These are phyloP conservation scores for Polypterus senegalus DNA, from an alignment of 2,113 vertebrate genomes.

Conservation along the genomic window DNA sequence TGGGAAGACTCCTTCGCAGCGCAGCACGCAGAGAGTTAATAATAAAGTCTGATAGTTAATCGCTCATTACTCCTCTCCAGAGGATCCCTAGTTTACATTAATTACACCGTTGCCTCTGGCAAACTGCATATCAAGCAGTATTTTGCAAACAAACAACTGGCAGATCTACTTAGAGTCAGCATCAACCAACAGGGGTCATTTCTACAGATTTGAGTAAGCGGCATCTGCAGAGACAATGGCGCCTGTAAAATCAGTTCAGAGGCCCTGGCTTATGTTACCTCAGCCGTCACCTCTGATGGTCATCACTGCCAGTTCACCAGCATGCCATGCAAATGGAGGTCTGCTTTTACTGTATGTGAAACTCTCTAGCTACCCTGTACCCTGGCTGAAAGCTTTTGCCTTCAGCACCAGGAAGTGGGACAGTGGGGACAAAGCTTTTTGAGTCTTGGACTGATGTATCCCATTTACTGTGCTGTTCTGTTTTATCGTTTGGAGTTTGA, in stretches of 20 bases:
- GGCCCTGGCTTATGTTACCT: too few relatives aligned
- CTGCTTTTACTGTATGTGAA: too few relatives aligned
- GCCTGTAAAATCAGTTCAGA: conserved; percentile 17
- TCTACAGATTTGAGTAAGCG: conserved; percentile 29
- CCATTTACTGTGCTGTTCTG: too few relatives aligned
- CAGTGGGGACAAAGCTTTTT: too few relatives aligned
- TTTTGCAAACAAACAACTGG: conserved; percentile 54
- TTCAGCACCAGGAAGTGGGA: too few relatives aligned
- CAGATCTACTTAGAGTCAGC: conserved; percentile 50
- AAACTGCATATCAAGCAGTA: conserved; percentile 53
- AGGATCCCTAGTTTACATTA: conserved; percentile 57
- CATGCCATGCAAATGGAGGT: too few relatives aligned
- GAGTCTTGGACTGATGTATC: too few relatives aligned
- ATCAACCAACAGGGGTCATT: conserved; percentile 31
- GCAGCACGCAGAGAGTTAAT: conserved; percentile 31
- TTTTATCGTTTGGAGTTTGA: too few relatives aligned
- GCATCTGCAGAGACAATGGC: conserved; percentile 18
- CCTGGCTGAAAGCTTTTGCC: too few relatives aligned
- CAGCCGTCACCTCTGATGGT: too few relatives aligned
- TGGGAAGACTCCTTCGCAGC: not conserved
- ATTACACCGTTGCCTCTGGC: conserved; percentile 59
- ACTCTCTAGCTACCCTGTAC: too few relatives aligned
- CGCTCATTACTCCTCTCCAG: conserved; percentile 47
- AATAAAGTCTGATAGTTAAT: conserved; percentile 41
- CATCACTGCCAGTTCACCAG: too few relatives aligned